Evolutionary conservation across 2,888 invertebrate genomes (phyloP).

Genomic region (Heterodera filipjevi): DNA sequence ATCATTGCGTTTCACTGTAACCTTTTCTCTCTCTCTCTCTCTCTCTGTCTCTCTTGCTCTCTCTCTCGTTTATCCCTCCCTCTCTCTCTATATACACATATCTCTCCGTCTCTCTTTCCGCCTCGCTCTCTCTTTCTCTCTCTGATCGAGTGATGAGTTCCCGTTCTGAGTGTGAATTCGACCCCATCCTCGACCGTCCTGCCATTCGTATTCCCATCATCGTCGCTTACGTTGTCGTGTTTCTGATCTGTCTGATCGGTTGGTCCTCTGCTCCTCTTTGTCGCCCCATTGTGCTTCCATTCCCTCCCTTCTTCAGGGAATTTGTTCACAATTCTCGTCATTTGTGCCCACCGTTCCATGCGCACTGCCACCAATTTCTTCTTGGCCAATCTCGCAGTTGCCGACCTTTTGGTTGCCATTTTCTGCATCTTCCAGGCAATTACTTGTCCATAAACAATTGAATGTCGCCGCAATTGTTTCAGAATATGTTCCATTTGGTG

Average conservation of each 20-base stretch:
- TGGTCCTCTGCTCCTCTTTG: not conserved
- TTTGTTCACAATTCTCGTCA: conserved; percentile 82
- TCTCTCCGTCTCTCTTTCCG: not conserved
- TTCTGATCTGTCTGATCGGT: conserved; percentile 54
- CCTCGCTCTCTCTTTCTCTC: not conserved
- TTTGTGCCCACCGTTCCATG: conserved; percentile 79
- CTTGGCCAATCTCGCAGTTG: conserved; percentile 84
- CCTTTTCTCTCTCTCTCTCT: not conserved
- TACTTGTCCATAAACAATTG: not conserved
- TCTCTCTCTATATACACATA: no score
- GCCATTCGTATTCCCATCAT: conserved; percentile 50
- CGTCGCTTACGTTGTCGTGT: conserved; percentile 50
- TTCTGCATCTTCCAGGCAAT: conserved; percentile 29
- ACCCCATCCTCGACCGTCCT: conserved; percentile 50
- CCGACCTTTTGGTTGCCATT: conserved; percentile 77
- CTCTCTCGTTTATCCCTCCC: not conserved
- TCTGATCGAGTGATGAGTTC: not conserved
- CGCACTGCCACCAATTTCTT: conserved; percentile 89
- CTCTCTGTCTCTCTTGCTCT: not conserved
- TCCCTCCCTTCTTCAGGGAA: conserved; percentile 74
- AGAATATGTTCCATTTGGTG: conserved; percentile 82
- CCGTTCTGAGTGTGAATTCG: conserved; percentile 34
- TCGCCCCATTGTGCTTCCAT: not conserved
- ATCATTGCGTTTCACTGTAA: not conserved
- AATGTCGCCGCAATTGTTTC: conserved; percentile 69